Base-by-base conservation (phyloP, 2,113 vertebrate species). In the Myrmophylax atrothorax region DNA sequence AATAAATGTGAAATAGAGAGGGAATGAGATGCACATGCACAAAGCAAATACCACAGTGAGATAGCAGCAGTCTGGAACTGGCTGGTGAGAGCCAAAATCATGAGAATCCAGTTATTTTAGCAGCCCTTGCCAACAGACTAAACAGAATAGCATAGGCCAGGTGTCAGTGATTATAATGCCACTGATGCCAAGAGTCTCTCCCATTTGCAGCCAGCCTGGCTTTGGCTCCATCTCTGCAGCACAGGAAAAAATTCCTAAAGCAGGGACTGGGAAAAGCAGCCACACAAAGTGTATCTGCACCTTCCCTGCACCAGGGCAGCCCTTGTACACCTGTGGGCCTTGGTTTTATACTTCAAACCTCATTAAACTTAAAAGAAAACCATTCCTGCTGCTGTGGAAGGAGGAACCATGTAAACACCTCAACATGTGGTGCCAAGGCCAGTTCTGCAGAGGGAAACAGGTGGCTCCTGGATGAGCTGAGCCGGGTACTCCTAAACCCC, bases 101-200 rank as follows among this genome's bases (percentile, higher is more conserved):
- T 49, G 38, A 93, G 90, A 87, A 91, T 89, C 60, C 95, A 94
- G 94, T 82, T 87, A 80, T 87, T 86, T 60, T 10, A 60, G 77
- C n/a, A 31, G 49, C 60, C 59, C 58, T 20, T 95, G 92, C 96
- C 96, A 96, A 92, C 4, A 84, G 93, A 86, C 94, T 95, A 63
- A 92, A 78, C 1, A 68, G 79, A 89, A 46, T 24, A 76, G 24
- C 72, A 29, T 10, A 69, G 89, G 93, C 95, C 95, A 96, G 96
- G 96, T 93, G 93, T 96, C 93, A 74, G 91, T 80, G 92, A 77
- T 86, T 93, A 56, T 37, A 91, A 90, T 37, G 59, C 94, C 92
- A 81, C 28, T 3, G 76, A 79, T 88, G 92, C 94, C 96, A 95
- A 85, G 81, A 89, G 76, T 35, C 42, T 37, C 90, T 93, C 82